Base-by-base conservation (phyloP, 2,113 vertebrate species). In the Origma solitaria region DNA sequence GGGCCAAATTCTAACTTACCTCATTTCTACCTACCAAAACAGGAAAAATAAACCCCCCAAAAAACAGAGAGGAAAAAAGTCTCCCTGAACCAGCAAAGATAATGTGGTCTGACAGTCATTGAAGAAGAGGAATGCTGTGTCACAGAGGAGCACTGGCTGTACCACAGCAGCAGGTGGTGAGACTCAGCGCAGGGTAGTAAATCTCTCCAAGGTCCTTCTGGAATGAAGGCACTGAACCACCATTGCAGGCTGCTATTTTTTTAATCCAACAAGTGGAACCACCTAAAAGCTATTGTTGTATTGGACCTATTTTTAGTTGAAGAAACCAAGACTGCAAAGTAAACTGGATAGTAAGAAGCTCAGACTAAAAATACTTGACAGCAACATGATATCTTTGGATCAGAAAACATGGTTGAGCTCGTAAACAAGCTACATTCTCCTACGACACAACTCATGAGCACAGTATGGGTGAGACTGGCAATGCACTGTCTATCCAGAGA, bases 331-430 rank as follows among this genome's bases (percentile, higher is more conserved):
- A 53, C 57, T 91, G 73, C 15, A 90, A 85, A 82, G 70, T 80
- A 87, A 94, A 93, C 68, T 88, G 66, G 71, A 50, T 66, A 82
- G 73, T 87, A 93, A 94, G 87, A 89, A 85, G 61, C 37, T 82
- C 50, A 53, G 51, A 70, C 84, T 96, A 94, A 94, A 96, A 97
- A 91, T 90, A 95, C 78, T 54, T 85, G 78, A 73, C 21, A 28
- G 84, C 73, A 95, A 94, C 78, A 89, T 10, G 86, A 84, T 92
- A 79, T 45, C 70, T 92, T 70, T 83, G 82, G 71, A 94, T 77
- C 35, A 72, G 65, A 92, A 94, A 91, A 93, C 30, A 76, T 30
- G 19, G 75, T 1, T 90, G 87, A 93, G 66, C 66, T 20, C 53
- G 73, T 91, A 90, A 94, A 94, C 75, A 94, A 83, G 54, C 35